phyloP scores from a whole-genome alignment of 2,113 vertebrate species.

The Stegastes partitus region DNA sequence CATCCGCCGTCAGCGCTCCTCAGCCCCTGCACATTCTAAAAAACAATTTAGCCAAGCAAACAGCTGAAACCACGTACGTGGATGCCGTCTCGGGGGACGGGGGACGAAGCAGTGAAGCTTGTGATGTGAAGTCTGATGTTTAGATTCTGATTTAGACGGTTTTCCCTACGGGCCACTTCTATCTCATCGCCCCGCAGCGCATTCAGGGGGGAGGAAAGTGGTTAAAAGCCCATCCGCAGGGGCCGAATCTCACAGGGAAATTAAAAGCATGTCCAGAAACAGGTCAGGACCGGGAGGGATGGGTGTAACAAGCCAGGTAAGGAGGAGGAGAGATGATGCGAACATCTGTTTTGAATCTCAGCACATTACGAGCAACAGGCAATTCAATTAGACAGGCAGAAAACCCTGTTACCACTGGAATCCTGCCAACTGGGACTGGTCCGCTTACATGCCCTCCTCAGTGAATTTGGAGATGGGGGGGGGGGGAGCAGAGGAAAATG shows the following conservation, averaged over 20 bases:
- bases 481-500: slow-evolving; percentile 10
- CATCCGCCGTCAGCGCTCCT: slow-evolving; percentile 14
- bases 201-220: slow-evolving; percentile 15
- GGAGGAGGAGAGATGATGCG: slow-evolving; percentile 32
- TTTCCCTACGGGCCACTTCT: slow-evolving; percentile 6
- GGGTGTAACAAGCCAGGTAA: slow-evolving; percentile 41
- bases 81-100: background rate
- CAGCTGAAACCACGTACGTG: background rate
- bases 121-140: slow-evolving; percentile 25
- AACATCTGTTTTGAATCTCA: slow-evolving; percentile 81
- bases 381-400: slow-evolving; percentile 72
- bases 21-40: background rate
- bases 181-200: slow-evolving; percentile 11
- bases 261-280: slow-evolving; percentile 74
- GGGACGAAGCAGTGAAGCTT: background rate
- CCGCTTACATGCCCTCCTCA: slow-evolving; percentile 27
- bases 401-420: slow-evolving; percentile 68
- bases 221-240: slow-evolving; percentile 45
- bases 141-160: slow-evolving; percentile 18
- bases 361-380: slow-evolving; percentile 64
- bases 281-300: slow-evolving; percentile 55
- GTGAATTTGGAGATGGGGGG: background rate
- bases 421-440: slow-evolving; percentile 56
- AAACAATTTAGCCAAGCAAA: background rate
- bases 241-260: slow-evolving; percentile 60